Percentiles rank a stretch among this genome's conserved stretches.
Conservation (phyloP, 92 coral and sea anemone genomes). For the Umimayanthus chanpuru region DNA sequence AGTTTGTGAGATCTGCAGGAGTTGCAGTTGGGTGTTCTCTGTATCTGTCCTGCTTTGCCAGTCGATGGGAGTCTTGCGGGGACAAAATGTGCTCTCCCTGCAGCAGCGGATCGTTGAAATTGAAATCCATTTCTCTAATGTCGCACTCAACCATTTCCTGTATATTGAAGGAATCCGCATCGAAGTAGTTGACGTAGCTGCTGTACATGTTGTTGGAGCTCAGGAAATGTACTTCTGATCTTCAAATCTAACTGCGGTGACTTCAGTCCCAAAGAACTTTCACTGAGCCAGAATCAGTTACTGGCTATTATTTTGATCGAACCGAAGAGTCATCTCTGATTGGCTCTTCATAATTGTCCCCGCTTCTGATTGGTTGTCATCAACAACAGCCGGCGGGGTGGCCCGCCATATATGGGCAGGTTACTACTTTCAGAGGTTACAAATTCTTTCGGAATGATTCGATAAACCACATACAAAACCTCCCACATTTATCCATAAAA, state of each 20-base stretch:
- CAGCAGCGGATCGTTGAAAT: slow-evolving; percentile 97
- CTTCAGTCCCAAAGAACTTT: slow-evolving; percentile 59
- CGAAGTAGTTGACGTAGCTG: slow-evolving; percentile 70
- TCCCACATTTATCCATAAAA: slow-evolving; percentile 48
- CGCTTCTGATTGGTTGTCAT: slow-evolving; percentile 81
- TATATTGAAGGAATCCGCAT: slow-evolving; percentile 84
- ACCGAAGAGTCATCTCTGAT: slow-evolving; percentile 69
- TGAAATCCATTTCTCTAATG: slow-evolving; percentile 91
- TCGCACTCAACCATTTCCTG: slow-evolving; percentile 99
- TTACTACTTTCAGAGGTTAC: slow-evolving; percentile 99
- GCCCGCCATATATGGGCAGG: slow-evolving; percentile 93
- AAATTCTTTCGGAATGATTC: slow-evolving; percentile 92
- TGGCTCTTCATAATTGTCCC: slow-evolving; percentile 78
- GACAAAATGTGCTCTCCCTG: slow-evolving; percentile 75
- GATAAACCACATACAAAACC: slow-evolving; percentile 57
- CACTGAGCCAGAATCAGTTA: slow-evolving; percentile 96
- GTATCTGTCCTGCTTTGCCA: slow-evolving; percentile 79
- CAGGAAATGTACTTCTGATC: slow-evolving; percentile 46
- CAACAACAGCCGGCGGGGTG: slow-evolving; percentile 91
- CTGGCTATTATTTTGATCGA: slow-evolving; percentile 91
- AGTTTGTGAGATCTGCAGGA: slow-evolving; percentile 92
- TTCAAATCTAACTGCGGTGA: slow-evolving; percentile 34
- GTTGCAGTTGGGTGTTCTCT: slow-evolving; percentile 65
- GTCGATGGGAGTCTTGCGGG: slow-evolving; percentile 72
- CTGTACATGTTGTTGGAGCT: slow-evolving; percentile 76